Conservation (phyloP, 2,888 invertebrate species). For the Synergus gifuensis region DNA sequence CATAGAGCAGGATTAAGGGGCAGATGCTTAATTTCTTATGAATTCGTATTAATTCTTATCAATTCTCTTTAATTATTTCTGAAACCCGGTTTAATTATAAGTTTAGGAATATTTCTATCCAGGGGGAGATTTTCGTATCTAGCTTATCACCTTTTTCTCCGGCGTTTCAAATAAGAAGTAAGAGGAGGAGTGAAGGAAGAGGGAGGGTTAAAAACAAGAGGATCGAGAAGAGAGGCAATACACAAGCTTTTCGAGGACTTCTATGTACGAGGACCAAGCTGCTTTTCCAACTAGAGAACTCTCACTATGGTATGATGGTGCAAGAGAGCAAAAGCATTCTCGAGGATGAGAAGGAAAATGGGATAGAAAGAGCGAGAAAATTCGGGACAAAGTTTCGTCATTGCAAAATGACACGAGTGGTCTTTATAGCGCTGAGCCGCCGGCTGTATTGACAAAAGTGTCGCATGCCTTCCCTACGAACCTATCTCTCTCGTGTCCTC, state of each 20-base stretch:
- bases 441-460: slow-evolving; percentile 80
- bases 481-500: slow-evolving; percentile 58
- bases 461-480: slow-evolving; percentile 68
- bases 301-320: slow-evolving; percentile 39
- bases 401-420: slow-evolving; percentile 81
- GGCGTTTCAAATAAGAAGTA: slow-evolving; percentile 50
- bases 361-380: slow-evolving; percentile 67
- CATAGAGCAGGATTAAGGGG: no score
- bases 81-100: neutral
- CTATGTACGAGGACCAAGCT: slow-evolving; percentile 57
- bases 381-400: slow-evolving; percentile 80
- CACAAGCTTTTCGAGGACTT: slow-evolving; percentile 58
- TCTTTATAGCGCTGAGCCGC: slow-evolving; percentile 79
- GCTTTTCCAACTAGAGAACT: slow-evolving; percentile 71
- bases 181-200: slow-evolving; percentile 50
- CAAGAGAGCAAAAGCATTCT: slow-evolving; percentile 43
- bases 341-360: slow-evolving; percentile 36
- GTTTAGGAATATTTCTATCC: neutral
- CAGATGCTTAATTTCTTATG: no score
- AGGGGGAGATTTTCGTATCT: slow-evolving; percentile 14
- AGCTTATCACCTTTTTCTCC: slow-evolving; percentile 56
- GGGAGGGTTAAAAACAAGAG: slow-evolving; percentile 51
- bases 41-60: no score
- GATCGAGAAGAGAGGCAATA: slow-evolving; percentile 56
- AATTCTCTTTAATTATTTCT: no score